Conservation (phyloP, 2,888 invertebrate genomes). For the Cryptus armator region DNA sequence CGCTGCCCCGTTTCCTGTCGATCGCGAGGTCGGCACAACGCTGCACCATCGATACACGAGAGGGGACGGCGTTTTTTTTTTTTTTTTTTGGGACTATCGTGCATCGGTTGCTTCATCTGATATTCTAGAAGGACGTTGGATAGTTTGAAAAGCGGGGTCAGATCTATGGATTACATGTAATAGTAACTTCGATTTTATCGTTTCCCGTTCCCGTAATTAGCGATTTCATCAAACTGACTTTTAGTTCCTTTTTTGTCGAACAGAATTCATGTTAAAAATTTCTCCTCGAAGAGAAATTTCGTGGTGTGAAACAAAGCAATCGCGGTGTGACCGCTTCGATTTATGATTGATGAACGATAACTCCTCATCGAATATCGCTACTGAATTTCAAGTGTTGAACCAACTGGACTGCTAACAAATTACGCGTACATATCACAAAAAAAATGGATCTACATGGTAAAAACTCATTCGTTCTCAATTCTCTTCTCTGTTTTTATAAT, state of each 20-base stretch:
- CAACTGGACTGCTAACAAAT: neutral
- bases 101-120: slow-evolving; percentile 20
- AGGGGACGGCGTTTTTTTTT: neutral
- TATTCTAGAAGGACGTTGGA: neutral
- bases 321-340: slow-evolving; percentile 15
- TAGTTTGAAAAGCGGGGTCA: neutral
- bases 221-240: neutral
- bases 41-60: neutral
- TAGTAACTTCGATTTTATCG: slow-evolving; percentile 28
- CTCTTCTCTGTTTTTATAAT: no score
- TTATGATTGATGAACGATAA: neutral
- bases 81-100: slow-evolving; percentile 15
- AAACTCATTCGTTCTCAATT: no score
- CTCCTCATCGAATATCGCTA: no score
- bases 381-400: neutral
- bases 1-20: slow-evolving; percentile 41
- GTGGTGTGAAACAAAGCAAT: neutral
- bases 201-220: slow-evolving; percentile 24
- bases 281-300: neutral
- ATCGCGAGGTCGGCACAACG: slow-evolving; percentile 38
- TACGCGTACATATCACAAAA: neutral
- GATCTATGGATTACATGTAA: neutral
- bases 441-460: no score
- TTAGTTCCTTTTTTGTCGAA: neutral
- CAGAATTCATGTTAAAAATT: neutral